Evolutionary conservation across 2,888 invertebrate species (phyloP).

Genomic region (Acronicta psi): DNA sequence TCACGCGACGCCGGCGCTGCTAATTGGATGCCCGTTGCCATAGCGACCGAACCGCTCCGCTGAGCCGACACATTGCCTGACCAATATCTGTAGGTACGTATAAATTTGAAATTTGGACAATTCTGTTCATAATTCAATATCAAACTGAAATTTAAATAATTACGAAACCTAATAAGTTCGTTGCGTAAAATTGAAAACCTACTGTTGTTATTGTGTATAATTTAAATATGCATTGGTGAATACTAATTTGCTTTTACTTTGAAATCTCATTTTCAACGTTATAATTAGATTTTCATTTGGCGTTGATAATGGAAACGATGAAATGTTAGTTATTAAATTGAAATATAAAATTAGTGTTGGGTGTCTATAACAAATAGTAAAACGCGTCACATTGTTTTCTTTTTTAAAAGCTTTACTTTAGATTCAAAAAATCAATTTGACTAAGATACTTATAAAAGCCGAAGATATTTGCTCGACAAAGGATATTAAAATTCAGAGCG

Average conservation of each 20-base stretch:
- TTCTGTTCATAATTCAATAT: slow-evolving; percentile 3
- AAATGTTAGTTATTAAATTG: neutral
- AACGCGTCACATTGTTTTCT: slow-evolving; percentile 1
- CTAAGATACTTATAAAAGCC: slow-evolving; percentile 24
- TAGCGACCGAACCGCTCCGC: slow-evolving; percentile 50
- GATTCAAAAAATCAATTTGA: slow-evolving; percentile 39
- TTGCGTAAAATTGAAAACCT: neutral
- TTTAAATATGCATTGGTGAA: neutral
- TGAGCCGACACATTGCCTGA: slow-evolving; percentile 35
- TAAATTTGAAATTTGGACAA: slow-evolving; percentile 11
- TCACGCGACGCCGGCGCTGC: slow-evolving; percentile 63
- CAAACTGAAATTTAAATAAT: slow-evolving; percentile 11
- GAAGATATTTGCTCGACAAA: slow-evolving; percentile 27
- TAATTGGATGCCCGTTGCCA: slow-evolving; percentile 63
- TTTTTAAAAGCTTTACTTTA: slow-evolving; percentile 2
- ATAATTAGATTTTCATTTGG: slow-evolving; percentile 1
- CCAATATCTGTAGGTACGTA: slow-evolving; percentile 16
- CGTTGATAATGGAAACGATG: neutral
- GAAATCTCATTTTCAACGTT: neutral
- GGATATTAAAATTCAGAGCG: slow-evolving; percentile 37
- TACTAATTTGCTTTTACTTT: slow-evolving; percentile 6
- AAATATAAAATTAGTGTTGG: neutral
- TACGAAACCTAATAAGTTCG: neutral
- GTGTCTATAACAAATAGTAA: slow-evolving; percentile 10
- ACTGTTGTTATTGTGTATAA: neutral